Conservation (phyloP, 2,113 vertebrate genomes). For the Anas platyrhynchos region DNA sequence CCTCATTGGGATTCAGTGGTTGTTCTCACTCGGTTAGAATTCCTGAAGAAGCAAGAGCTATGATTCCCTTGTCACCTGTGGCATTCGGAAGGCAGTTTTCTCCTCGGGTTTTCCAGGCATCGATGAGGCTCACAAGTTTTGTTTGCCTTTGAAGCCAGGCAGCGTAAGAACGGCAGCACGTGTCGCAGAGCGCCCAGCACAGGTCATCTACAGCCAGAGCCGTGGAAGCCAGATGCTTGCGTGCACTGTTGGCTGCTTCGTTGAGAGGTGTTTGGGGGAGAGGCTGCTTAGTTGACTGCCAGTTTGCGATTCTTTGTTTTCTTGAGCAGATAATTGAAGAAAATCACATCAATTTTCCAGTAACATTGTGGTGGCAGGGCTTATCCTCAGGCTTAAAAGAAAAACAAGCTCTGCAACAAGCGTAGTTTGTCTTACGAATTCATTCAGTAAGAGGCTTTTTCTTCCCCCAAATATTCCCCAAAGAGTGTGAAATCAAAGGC, state of each 20-base stretch:
- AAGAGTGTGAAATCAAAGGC: neutral
- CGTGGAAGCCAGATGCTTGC: accelerated
- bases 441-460: neutral
- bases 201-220: neutral
- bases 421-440: neutral
- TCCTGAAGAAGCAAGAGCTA: neutral
- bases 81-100: neutral
- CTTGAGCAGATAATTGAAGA: neutral
- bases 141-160: neutral
- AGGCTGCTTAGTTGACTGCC: neutral
- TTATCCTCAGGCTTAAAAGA: neutral
- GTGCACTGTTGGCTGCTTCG: neutral
- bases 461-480: neutral
- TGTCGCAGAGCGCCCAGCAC: accelerated
- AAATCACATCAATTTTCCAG: neutral
- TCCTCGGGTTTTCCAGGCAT: neutral
- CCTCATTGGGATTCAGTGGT: constrained; percentile 61
- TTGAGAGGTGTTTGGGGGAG: neutral
- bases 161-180: accelerated
- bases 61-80: neutral
- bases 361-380: neutral
- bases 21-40: neutral
- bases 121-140: neutral
- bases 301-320: neutral
- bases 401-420: neutral